Evolutionary conservation across 2,797 vertebrate genomes (phyloP).

Genomic region (Avahi laniger): DNA sequence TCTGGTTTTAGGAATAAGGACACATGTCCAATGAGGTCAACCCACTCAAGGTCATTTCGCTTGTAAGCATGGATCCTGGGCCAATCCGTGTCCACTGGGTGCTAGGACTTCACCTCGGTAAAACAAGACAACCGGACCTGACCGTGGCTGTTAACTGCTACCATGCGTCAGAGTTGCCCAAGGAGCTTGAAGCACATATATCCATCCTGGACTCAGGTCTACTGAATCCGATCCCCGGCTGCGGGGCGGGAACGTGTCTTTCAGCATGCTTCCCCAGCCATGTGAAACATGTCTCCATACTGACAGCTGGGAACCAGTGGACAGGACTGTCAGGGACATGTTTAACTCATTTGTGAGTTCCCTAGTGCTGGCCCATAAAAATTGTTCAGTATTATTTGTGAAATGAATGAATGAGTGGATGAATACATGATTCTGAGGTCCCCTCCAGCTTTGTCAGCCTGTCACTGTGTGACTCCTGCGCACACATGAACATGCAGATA

Average conservation of each 20-base stretch:
- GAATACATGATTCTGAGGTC: neutral
- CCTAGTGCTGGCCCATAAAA: neutral
- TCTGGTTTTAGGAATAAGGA: neutral
- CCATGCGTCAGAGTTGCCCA: neutral
- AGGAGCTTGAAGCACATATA: neutral
- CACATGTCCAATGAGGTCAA: neutral
- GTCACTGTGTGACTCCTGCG: neutral
- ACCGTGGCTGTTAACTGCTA: neutral
- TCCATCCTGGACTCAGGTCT: too few relatives aligned
- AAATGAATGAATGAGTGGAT: neutral
- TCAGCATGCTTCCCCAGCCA: neutral
- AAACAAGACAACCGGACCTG: neutral
- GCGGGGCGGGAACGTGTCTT: neutral
- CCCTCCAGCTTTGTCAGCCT: neutral
- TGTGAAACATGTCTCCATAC: neutral
- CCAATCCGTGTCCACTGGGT: neutral
- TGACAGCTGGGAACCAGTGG: neutral
- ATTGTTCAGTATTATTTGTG: neutral
- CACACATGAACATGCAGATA: neutral
- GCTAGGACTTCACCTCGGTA: neutral
- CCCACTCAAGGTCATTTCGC: neutral
- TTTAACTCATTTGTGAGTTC: neutral
- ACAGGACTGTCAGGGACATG: too few relatives aligned
- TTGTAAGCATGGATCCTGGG: neutral
- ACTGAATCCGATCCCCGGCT: neutral